A percentile compares a stretch with the other conserved stretches of the same genome.
Evolutionary conservation across 1,140 invertebrate species (phyloP).

Genomic region (Aphaenogaster ashmeadi): DNA sequence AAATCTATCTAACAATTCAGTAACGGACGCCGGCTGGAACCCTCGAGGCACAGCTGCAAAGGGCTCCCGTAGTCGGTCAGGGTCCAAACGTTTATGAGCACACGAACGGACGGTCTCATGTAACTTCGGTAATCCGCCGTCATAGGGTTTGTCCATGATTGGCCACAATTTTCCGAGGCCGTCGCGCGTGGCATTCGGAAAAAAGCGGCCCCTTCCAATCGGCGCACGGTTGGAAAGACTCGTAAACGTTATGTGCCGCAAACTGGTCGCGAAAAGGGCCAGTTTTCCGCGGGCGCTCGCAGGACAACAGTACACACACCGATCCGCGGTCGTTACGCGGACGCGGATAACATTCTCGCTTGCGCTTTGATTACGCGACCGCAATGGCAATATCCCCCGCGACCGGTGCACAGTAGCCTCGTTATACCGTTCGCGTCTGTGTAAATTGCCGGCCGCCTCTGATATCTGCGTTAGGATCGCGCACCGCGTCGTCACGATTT

Average conservation of each 20-base stretch:
- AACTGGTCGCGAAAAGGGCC: slow-evolving; percentile 21
- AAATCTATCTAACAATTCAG: neutral
- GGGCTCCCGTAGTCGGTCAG: neutral
- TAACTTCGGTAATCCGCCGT: slow-evolving; percentile 13
- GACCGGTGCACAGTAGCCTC: slow-evolving; percentile 33
- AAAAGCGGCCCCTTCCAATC: neutral
- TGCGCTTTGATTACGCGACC: slow-evolving; percentile 49
- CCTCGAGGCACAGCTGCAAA: neutral
- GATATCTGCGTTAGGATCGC: slow-evolving; percentile 51
- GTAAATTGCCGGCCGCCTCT: slow-evolving; percentile 31
- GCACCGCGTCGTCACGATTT: slow-evolving; percentile 39
- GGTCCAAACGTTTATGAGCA: neutral
- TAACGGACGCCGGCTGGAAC: neutral
- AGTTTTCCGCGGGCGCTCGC: neutral
- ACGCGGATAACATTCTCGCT: slow-evolving; percentile 41
- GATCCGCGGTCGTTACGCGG: slow-evolving; percentile 14
- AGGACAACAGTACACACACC: neutral
- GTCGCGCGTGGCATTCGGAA: neutral
- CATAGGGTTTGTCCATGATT: slow-evolving; percentile 7
- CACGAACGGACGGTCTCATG: neutral
- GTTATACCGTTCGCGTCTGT: slow-evolving; percentile 46
- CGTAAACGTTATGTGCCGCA: slow-evolving; percentile 42
- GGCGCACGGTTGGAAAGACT: neutral
- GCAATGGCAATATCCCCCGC: slow-evolving; percentile 46
- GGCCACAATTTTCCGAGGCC: slow-evolving; percentile 7